These are phyloP conservation scores for Prolemur simus DNA, from an alignment of 2,113 vertebrate species.

Conservation along the genomic window DNA sequence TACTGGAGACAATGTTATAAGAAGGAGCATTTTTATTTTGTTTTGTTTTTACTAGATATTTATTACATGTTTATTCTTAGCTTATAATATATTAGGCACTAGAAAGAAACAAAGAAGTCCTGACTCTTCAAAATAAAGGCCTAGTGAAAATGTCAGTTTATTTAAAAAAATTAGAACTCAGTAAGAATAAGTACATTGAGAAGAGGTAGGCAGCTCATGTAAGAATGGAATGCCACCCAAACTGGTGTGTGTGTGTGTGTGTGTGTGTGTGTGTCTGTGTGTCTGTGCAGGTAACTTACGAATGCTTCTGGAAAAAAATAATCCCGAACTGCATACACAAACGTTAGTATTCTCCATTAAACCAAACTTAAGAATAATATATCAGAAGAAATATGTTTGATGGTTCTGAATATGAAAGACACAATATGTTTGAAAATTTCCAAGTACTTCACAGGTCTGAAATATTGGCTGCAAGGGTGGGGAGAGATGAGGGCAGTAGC, in stretches of 20 bases:
- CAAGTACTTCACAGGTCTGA: background rate
- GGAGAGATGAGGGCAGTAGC: background rate
- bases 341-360: background rate
- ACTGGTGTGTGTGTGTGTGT: background rate
- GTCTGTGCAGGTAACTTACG: background rate
- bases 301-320: background rate
- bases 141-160: background rate
- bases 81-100: background rate
- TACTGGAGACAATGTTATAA: background rate
- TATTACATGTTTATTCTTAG: background rate
- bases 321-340: background rate
- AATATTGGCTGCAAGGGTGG: background rate
- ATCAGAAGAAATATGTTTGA: background rate
- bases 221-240: background rate
- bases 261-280: background rate
- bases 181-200: background rate
- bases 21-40: background rate
- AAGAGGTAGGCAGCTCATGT: background rate
- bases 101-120: background rate
- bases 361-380: background rate
- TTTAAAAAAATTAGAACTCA: background rate
- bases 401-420: background rate
- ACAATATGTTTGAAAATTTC: background rate
- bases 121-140: background rate
- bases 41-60: slow-evolving; percentile 9